A percentile compares a stretch with the other conserved stretches of the same genome.
phyloP scores from a whole-genome alignment of 2,797 vertebrate species.

The Brachyrhaphis roseni region DNA sequence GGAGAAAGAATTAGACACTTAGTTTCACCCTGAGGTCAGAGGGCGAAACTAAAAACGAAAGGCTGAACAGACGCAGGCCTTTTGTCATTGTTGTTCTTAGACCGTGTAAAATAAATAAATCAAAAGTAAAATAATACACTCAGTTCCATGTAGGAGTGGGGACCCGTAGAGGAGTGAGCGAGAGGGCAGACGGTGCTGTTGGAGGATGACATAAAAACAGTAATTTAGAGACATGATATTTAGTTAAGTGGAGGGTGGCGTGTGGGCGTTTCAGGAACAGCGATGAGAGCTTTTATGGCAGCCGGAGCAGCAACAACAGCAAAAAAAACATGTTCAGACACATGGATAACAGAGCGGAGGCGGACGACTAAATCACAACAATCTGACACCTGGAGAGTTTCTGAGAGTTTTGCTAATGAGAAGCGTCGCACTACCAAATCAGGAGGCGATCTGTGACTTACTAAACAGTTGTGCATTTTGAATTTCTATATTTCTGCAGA shows the following conservation, averaged over 20 bases:
- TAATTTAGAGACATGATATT: constrained; percentile 27
- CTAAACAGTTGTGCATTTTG: not conserved
- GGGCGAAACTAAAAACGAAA: constrained; percentile 4
- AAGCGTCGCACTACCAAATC: not conserved
- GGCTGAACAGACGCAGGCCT: not conserved
- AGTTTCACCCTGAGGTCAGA: not conserved
- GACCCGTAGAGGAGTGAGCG: constrained; percentile 1
- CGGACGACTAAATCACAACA: not conserved
- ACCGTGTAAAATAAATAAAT: not conserved
- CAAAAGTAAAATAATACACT: not conserved
- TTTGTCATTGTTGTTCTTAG: too few species aligned
- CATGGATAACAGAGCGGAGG: not conserved
- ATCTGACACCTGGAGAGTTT: not conserved
- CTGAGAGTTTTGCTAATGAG: not conserved
- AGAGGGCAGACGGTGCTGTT: constrained; percentile 13
- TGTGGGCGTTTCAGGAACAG: constrained; percentile 10
- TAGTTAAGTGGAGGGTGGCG: constrained; percentile 23
- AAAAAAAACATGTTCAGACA: constrained; percentile 34
- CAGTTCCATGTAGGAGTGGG: not conserved
- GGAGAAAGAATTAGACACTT: not conserved
- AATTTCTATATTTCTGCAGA: not conserved
- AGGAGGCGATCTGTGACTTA: not conserved
- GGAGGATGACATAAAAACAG: constrained; percentile 8
- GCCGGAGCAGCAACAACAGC: constrained; percentile 13
- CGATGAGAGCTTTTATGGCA: constrained; percentile 28